Evolutionary conservation across 2,888 invertebrate genomes (phyloP).

Genomic region (Brassicogethes aeneus): DNA sequence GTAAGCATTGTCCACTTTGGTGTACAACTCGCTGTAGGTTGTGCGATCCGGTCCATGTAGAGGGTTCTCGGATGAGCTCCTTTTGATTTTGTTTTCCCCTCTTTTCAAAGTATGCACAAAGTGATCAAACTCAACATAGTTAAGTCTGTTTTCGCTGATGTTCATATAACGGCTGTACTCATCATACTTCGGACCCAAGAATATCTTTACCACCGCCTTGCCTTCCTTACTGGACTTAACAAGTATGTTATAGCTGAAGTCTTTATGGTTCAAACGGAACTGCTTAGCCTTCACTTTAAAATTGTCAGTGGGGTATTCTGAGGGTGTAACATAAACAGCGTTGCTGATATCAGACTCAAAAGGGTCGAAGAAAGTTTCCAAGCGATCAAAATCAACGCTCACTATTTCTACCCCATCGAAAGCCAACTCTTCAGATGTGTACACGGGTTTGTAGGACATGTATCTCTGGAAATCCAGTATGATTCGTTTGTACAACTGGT

Average conservation of each 20-base stretch:
- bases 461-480: constrained; percentile 50
- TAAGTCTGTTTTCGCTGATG: constrained; percentile 49
- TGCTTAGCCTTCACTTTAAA: constrained; percentile 52
- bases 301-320: constrained; percentile 41
- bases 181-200: constrained; percentile 62
- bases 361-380: constrained; percentile 62
- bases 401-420: constrained; percentile 51
- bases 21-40: constrained; percentile 54
- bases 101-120: constrained; percentile 50
- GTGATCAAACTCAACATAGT: constrained; percentile 53
- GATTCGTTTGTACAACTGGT: constrained; percentile 55
- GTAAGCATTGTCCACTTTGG: constrained; percentile 47
- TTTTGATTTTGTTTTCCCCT: constrained; percentile 59
- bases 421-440: constrained; percentile 50
- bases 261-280: constrained; percentile 60
- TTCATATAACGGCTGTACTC: constrained; percentile 44
- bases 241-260: constrained; percentile 52
- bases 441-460: constrained; percentile 49
- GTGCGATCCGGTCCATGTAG: constrained; percentile 55
- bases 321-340: constrained; percentile 41
- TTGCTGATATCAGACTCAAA: constrained; percentile 53
- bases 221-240: constrained; percentile 50
- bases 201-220: constrained; percentile 54
- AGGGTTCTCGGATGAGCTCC: constrained; percentile 58
- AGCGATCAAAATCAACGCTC: constrained; percentile 54